phyloP scores from a whole-genome alignment of 2,797 vertebrate genomes.

The Gymnothorax javanicus region DNA sequence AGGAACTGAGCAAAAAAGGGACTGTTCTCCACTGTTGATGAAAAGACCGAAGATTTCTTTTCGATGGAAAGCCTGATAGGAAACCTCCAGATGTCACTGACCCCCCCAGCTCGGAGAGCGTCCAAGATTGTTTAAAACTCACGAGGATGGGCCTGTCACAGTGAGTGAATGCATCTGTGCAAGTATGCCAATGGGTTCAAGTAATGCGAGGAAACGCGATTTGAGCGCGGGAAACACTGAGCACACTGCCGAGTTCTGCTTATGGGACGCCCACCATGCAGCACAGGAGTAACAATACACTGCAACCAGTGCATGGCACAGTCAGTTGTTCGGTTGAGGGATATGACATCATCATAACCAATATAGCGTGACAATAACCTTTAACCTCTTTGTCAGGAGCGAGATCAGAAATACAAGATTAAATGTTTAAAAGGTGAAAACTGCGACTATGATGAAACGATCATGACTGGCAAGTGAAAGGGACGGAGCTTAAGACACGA shows the following conservation, averaged over 20 bases:
- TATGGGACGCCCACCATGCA: neutral
- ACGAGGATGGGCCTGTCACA: neutral
- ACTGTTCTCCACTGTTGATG: neutral
- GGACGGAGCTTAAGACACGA: no score
- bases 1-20: neutral
- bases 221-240: neutral
- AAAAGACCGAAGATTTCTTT: neutral
- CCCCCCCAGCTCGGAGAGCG: neutral
- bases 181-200: neutral
- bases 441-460: no score
- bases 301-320: neutral
- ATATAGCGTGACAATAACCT: no score
- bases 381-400: no score
- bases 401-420: no score
- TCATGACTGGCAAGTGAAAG: no score
- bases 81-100: neutral
- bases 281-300: neutral
- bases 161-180: neutral
- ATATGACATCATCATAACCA: no score
- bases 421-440: no score
- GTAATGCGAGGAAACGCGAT: neutral
- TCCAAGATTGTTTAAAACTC: conserved; percentile 4
- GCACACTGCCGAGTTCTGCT: neutral
- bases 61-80: neutral
- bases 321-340: neutral